A percentile compares a stretch with the other conserved stretches of the same genome.
phyloP scores from a whole-genome alignment of 2,113 vertebrate species.

The Opisthocomus hoazin region DNA sequence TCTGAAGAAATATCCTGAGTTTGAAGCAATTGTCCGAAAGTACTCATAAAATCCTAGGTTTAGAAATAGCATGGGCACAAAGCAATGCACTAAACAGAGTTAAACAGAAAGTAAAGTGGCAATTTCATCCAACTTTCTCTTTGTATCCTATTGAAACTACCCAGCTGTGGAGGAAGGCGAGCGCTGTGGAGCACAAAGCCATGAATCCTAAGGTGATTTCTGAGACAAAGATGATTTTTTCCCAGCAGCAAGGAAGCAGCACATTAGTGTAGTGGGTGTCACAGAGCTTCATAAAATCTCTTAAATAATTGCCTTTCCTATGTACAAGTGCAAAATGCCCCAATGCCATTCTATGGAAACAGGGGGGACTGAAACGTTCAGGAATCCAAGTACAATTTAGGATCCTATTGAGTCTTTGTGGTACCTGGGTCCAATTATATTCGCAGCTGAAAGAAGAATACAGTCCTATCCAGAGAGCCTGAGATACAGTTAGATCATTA shows the following conservation, averaged over 20 bases:
- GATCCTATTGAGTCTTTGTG: slow-evolving; percentile 43
- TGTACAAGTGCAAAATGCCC: background rate
- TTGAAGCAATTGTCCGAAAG: background rate
- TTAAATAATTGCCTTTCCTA: slow-evolving; percentile 9
- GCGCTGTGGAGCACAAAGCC: background rate
- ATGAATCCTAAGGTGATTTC: background rate
- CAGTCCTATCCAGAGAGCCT: background rate
- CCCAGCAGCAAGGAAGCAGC: background rate
- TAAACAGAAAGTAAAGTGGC: background rate
- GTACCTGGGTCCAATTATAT: slow-evolving; percentile 31
- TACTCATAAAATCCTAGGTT: background rate
- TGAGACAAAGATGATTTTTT: background rate
- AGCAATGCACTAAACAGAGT: background rate
- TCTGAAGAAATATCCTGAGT: background rate
- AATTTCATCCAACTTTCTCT: background rate
- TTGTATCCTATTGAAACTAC: background rate
- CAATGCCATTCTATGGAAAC: background rate
- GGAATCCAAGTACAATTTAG: slow-evolving; percentile 16
- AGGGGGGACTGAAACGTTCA: background rate
- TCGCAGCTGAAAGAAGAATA: slow-evolving; percentile 1
- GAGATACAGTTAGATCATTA: background rate
- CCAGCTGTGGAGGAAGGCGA: background rate
- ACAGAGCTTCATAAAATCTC: background rate
- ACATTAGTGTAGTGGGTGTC: background rate
- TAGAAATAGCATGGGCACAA: background rate